Percentiles rank a stretch among this genome's conserved stretches.
phyloP scores from a whole-genome alignment of 2,888 invertebrate genomes.

The Amitus sp. region DNA sequence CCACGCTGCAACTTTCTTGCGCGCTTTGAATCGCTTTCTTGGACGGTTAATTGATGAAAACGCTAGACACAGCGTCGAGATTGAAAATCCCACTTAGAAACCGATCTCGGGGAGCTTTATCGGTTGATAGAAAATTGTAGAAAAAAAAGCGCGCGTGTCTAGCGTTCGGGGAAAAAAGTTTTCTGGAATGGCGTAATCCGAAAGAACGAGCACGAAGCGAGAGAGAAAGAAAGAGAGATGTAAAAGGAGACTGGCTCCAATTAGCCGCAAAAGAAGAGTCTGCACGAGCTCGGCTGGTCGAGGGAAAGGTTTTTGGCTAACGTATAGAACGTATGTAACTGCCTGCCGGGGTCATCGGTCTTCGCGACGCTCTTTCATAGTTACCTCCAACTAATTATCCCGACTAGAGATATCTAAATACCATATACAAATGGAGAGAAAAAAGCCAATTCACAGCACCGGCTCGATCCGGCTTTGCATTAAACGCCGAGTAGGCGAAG shows the following conservation, averaged over 20 bases:
- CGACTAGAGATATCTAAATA: conserved; percentile 38
- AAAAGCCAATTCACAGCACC: no score
- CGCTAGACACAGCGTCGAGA: not conserved
- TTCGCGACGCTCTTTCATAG: conserved; percentile 40
- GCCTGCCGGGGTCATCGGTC: conserved; percentile 43
- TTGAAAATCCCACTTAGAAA: not conserved
- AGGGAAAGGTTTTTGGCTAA: conserved; percentile 43
- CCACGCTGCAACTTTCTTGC: conserved; percentile 12
- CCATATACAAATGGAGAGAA: conserved; percentile 26
- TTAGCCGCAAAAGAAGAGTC: conserved; percentile 42
- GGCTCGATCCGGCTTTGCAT: no score
- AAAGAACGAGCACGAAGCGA: conserved; percentile 10
- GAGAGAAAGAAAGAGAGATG: conserved; percentile 23
- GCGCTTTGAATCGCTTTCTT: conserved; percentile 9
- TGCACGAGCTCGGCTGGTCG: conserved; percentile 28
- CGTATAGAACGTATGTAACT: conserved; percentile 41
- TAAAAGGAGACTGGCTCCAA: conserved; percentile 38
- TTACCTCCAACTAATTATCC: conserved; percentile 42
- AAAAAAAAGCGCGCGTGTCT: no score
- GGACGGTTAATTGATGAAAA: conserved; percentile 43
- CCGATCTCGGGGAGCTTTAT: no score
- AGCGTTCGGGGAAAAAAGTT: no score
- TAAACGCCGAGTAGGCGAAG: no score
- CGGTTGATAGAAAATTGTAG: no score
- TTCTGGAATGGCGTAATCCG: no score